Evolutionary conservation across 2,888 invertebrate species (phyloP).

Genomic region (Ormyrus rosae): DNA sequence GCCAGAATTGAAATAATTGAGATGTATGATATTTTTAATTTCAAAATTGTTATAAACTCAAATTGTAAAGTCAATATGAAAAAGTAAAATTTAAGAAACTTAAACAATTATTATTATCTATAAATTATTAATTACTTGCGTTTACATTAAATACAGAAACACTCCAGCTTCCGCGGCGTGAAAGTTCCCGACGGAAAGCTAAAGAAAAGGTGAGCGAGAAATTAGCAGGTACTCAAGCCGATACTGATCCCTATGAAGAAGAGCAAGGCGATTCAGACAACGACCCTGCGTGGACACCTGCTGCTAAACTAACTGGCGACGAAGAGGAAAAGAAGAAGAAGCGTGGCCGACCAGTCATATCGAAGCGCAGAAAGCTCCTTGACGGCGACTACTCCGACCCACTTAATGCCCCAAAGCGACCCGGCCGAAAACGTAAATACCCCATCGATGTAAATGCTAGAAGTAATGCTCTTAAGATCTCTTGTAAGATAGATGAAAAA

Average conservation of each 20-base stretch:
- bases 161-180: constrained; percentile 77
- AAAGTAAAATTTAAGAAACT: too few species aligned
- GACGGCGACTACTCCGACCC: constrained; percentile 15
- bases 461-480: constrained; percentile 62
- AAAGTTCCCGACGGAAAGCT: constrained; percentile 81
- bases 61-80: too few species aligned
- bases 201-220: constrained; percentile 81
- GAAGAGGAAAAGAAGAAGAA: constrained; percentile 73
- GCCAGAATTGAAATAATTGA: too few species aligned
- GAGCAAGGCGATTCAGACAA: constrained; percentile 83
- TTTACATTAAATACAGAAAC: constrained; percentile 29
- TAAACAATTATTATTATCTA: too few species aligned
- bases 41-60: too few species aligned
- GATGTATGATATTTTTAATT: too few species aligned
- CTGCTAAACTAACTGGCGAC: constrained; percentile 77
- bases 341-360: constrained; percentile 61
- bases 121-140: too few species aligned
- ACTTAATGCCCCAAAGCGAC: constrained; percentile 9
- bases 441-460: constrained; percentile 59
- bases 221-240: constrained; percentile 72
- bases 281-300: constrained; percentile 87
- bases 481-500: constrained; percentile 72
- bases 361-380: constrained; percentile 23
- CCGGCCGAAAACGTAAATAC: constrained; percentile 40
- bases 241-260: constrained; percentile 73